Evolutionary conservation across 2,113 vertebrate species (phyloP), one percentile per base, ranked within the genome.

Genomic region (Marmota monax): DNA sequence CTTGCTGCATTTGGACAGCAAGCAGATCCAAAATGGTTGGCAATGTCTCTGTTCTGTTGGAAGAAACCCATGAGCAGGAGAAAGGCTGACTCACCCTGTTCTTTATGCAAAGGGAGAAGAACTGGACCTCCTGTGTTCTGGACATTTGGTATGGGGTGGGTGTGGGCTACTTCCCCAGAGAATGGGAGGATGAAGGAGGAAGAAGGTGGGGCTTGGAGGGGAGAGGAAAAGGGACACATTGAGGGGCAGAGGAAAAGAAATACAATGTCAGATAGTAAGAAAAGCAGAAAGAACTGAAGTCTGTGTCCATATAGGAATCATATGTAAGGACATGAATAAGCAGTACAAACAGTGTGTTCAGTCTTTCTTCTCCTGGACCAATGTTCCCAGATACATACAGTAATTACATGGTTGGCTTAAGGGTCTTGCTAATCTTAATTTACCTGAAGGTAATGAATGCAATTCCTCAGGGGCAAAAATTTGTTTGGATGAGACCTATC

Each of bases 11-110:
- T 73, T 92, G 74, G 0, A 0, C 34, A 93, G 90, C 78, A 91
- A 89, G 95, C 79, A 11, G 94, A 72, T 63, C 72, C 29, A 1
- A 83, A 91, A 80, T 34, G 45, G 90, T 20, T 85, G n/a, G 91
- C 89, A 94, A 88, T 0, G 10, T 84, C 83, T 94, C 84, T 37
- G 17, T n/a, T 74, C 86, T 88, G 74, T 56, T 91, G 72, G 94
- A 73, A 90, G 89, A 89, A 91, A 92, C 51, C 34, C 84, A 27
- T 6, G 3, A 20, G n/a, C 73, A 72, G 94, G 96, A 94, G 91
- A 94, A 92, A 95, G 53, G 92, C 93, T 93, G 96, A 93, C 87
- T 95, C 87, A 90, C 27, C 48, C 18, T 7, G 39, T 79, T 83
- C 88, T 93, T 93, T 72, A 79, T 32, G 79, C 53, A 61, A 79